Evolutionary conservation across 2,888 invertebrate genomes (phyloP), one percentile per base, ranked within the genome.

Genomic region (Adineta ricciae): DNA sequence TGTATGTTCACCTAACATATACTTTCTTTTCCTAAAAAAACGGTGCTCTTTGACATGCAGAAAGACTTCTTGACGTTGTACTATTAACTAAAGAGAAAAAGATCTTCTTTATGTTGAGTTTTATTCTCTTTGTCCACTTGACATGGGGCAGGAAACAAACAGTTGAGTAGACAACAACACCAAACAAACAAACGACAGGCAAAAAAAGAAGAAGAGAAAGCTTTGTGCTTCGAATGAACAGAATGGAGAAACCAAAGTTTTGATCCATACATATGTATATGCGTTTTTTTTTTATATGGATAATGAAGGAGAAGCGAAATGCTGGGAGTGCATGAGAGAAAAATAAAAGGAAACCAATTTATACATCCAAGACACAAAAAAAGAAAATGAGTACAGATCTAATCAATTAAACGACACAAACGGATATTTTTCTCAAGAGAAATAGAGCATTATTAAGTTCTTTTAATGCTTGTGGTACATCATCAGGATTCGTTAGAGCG

Each of bases 401-500:
- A 78, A 78, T 78, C 9, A 8, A 38, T 78, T 8, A 78, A 41
- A 78, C 78, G 11, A 78, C 78, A 78, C 78, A 41, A 41, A 78
- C 78, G 41, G 78, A 78, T 78, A 78, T 78, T 78, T 78, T 78
- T 78, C 78, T 38, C 14, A 41, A 41, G 11, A 78, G 41, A 41
- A 78, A 78, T 19, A 41, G 41, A 41, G 78, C 1, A 78, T 78
- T 78, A 78, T 78, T n/a, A 38, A 78, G 41, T 78, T 78, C 78
- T 78, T 78, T 78, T 11, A 78, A n/a, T 0, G 96, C 96, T 84
- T 93, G 92, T 88, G 93, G 93, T 0, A 96, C 96, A 88, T 96
- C 95, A 84, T 93, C 93, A 0, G 94, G 93, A 36, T 93, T 93
- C 0, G 92, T 92, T 90, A 97, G 95, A 2, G 95, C 94, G 11